Conservation (phyloP, 1,140 invertebrate genomes). For the Arctopsyche grandis region DNA sequence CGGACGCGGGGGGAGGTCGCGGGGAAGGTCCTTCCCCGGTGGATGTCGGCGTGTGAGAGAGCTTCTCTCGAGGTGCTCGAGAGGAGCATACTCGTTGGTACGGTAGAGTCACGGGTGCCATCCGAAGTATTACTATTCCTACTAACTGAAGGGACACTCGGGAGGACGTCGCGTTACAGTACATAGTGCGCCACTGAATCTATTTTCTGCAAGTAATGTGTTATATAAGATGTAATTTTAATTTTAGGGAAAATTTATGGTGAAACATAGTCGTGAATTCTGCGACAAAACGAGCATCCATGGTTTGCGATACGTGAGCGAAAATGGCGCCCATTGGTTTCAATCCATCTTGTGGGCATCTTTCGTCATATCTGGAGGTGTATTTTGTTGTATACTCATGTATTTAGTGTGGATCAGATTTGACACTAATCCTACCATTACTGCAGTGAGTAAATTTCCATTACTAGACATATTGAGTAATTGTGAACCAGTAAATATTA, state of each 20-base stretch:
- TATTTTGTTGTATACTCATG: conserved; percentile 50
- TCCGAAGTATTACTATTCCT: too few species aligned
- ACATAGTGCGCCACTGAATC: too few species aligned
- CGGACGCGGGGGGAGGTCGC: too few species aligned
- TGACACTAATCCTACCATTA: conserved; percentile 49
- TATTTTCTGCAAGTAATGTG: too few species aligned
- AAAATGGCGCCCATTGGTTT: conserved; percentile 46
- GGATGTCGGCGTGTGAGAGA: too few species aligned
- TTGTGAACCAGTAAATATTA: too few species aligned
- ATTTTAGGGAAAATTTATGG: conserved; percentile 42
- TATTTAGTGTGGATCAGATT: conserved; percentile 49
- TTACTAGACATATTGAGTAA: background rate
- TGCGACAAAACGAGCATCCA: conserved; percentile 51
- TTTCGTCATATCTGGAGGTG: conserved; percentile 36
- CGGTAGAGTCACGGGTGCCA: too few species aligned
- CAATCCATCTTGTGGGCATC: conserved; percentile 46
- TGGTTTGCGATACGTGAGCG: conserved; percentile 48
- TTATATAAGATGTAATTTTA: background rate
- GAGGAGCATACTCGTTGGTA: too few species aligned
- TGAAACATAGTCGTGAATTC: conserved; percentile 47
- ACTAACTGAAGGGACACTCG: too few species aligned
- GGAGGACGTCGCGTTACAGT: too few species aligned
- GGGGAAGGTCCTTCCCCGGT: too few species aligned
- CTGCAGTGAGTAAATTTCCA: conserved; percentile 46
- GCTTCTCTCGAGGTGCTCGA: too few species aligned